Evolutionary conservation across 2,113 vertebrate genomes (phyloP), one percentile per base, ranked within the genome.

Genomic region (Ellobius talpinus): DNA sequence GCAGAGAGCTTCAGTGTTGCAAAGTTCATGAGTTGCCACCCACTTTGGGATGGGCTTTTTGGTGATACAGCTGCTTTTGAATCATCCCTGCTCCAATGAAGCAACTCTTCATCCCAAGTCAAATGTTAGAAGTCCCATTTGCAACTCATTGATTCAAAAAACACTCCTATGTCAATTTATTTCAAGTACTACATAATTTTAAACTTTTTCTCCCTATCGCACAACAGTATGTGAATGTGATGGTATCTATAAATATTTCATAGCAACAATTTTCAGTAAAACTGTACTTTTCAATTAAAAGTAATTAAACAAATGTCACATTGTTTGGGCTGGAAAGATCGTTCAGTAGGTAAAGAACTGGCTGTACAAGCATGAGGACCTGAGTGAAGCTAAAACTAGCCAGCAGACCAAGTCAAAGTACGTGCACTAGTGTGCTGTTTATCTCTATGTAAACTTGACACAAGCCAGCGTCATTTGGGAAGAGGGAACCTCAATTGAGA

Each of bases 251-350:
- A 90, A 87, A 82, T 47, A 87, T 74, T 93, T 96, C 66, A 58
- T 36, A 92, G 24, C 33, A 90, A 87, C 42, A 91, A 68, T 79
- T 93, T 88, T 86, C 82, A 91, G 58, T 76, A 89, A 92, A 88
- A 87, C 39, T 81, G 13, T 3, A 85, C 50, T 93, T 73, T 86
- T 89, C 10, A 82, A 31, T 79, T 90, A 61, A 96, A 95, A 93
- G 7, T 58, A 19, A 73, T 82, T 45, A 85, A 72, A 77, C 68
- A 39, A 39, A 55, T 31, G 50, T 2, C 23, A 88, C 36, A 2
- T 55, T 39, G 12, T 42, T 70, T 87, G 31, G 47, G 1, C 85
- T 87, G 65, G 45, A 36, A 33, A 8, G 65, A 70, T 17, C 6
- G 11, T 36, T 66, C 19, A 68, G 45, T 7, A 24, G 33, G 31